Evolutionary conservation across 2,888 invertebrate species (phyloP).

Genomic region (Tanytarsus gracilentus): DNA sequence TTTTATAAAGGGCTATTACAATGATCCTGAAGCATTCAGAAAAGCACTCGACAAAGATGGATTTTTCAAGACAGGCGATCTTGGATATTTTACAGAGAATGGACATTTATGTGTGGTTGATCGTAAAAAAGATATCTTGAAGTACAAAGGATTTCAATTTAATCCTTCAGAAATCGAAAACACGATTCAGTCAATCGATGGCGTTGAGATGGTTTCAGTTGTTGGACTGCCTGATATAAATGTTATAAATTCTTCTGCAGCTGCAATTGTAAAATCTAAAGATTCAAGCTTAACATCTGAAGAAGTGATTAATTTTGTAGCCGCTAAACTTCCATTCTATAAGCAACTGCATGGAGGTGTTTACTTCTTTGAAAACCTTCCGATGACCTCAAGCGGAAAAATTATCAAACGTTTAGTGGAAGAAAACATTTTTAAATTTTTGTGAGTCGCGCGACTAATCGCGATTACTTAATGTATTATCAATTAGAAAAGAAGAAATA

Average conservation of each 20-base stretch:
- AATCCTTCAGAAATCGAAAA: slow-evolving; percentile 1
- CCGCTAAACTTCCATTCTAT: background rate
- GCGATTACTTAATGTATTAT: too few species aligned
- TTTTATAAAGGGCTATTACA: background rate
- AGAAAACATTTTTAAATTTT: too few species aligned
- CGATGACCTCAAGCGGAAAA: background rate
- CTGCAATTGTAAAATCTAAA: background rate
- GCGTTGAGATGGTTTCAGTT: background rate
- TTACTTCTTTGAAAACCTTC: background rate
- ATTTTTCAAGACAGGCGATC: background rate
- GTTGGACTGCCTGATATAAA: background rate
- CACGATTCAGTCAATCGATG: background rate
- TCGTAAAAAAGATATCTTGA: background rate
- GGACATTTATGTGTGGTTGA: background rate
- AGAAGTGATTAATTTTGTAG: background rate
- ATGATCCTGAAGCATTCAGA: background rate
- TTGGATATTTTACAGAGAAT: background rate
- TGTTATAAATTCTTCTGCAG: background rate
- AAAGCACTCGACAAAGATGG: background rate
- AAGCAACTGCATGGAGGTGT: background rate
- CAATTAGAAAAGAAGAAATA: too few species aligned
- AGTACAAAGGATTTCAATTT: background rate
- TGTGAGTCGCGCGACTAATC: too few species aligned
- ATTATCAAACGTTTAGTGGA: too few species aligned
- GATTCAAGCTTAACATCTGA: background rate